A percentile compares a stretch with the other conserved stretches of the same genome.
Conservation (phyloP, 2,113 vertebrate genomes). For the Kryptolebias marmoratus region DNA sequence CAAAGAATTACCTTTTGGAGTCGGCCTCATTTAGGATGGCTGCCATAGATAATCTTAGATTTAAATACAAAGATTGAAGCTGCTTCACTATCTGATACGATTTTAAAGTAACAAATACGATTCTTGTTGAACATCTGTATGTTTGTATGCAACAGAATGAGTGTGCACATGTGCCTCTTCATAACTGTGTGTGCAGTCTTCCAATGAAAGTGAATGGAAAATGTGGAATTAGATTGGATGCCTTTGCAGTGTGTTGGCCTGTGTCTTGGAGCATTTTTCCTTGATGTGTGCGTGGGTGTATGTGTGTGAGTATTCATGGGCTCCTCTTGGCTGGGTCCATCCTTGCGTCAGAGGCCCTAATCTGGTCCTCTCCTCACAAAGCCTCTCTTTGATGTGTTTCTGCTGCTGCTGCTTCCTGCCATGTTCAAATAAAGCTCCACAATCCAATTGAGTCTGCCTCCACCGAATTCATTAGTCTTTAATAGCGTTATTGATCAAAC, state of each 20-base stretch:
- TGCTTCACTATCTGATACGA: neutral
- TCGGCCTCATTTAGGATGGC: no score
- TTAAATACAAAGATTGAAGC: constrained; percentile 10
- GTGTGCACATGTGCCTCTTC: constrained; percentile 20
- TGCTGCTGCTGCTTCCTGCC: constrained; percentile 78
- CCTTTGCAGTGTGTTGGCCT: constrained; percentile 63
- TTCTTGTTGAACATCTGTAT: constrained; percentile 6
- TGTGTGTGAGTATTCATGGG: constrained; percentile 40
- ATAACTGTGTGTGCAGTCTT: constrained; percentile 49
- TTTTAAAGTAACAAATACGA: neutral
- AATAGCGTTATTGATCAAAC: constrained; percentile 78
- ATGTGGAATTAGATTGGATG: constrained; percentile 66
- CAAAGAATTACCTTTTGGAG: no score
- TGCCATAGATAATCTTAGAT: neutral
- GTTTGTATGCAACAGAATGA: constrained; percentile 5
- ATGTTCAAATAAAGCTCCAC: constrained; percentile 74
- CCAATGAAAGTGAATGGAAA: constrained; percentile 66
- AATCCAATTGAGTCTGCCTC: constrained; percentile 75
- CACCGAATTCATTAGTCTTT: constrained; percentile 76
- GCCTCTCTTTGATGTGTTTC: constrained; percentile 78
- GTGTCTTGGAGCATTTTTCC: constrained; percentile 39
- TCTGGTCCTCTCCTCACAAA: constrained; percentile 79
- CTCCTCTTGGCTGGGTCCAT: constrained; percentile 63
- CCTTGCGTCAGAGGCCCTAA: constrained; percentile 78
- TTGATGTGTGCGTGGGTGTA: constrained; percentile 33